These are phyloP conservation scores for Nomada fucata DNA, from an alignment of 2,888 invertebrate species.

Conservation along the genomic window DNA sequence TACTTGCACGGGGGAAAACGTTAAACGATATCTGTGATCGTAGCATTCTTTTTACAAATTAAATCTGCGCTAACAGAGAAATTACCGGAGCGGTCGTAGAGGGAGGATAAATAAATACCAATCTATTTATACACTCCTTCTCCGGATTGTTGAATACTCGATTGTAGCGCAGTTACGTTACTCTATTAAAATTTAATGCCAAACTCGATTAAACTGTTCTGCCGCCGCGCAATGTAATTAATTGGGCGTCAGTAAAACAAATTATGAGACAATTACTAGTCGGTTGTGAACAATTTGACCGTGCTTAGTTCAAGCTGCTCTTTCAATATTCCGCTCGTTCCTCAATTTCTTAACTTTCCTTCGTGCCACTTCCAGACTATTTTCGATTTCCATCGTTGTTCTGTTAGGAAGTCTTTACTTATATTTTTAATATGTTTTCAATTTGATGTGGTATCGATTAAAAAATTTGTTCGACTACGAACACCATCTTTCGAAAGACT, in stretches of 20 bases:
- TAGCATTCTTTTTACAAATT: constrained; percentile 4
- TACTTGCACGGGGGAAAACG: neutral
- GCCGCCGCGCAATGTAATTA: constrained; percentile 37
- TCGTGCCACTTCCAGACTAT: too few relatives aligned
- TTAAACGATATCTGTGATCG: neutral
- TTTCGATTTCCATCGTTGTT: neutral
- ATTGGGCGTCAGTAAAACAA: constrained; percentile 25
- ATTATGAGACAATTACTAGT: constrained; percentile 33
- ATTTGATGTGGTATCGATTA: too few relatives aligned
- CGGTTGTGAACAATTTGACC: constrained; percentile 15
- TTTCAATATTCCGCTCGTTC: too few relatives aligned
- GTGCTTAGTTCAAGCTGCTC: constrained; percentile 10
- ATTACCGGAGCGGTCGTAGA: neutral
- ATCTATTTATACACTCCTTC: neutral
- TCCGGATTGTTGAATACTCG: neutral
- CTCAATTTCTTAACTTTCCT: too few relatives aligned
- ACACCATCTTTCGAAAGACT: too few relatives aligned
- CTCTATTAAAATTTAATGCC: constrained; percentile 35
- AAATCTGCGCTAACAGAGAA: neutral
- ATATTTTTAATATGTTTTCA: neutral
- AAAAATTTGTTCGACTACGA: too few relatives aligned
- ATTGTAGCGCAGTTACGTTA: constrained; percentile 13
- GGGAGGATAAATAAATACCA: neutral
- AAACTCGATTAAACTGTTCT: constrained; percentile 42
- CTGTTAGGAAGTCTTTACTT: neutral